Conservation (phyloP, 2,113 vertebrate species). For the Lethenteron camtschaticum region DNA sequence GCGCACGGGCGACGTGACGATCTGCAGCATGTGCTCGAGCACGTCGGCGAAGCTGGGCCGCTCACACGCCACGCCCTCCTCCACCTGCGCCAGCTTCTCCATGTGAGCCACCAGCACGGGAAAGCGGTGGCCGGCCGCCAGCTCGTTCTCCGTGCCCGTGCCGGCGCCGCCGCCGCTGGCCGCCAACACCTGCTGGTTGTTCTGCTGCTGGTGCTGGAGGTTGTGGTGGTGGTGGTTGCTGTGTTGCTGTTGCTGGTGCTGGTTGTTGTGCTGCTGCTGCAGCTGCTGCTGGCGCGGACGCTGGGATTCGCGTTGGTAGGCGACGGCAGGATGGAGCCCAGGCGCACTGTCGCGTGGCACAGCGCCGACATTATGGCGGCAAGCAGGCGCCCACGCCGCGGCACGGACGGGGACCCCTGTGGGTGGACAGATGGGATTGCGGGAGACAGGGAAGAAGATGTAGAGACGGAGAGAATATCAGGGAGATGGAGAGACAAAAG, state of each 20-base stretch:
- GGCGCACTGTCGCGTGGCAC: conserved; percentile 78
- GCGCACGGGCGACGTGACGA: conserved; percentile 78
- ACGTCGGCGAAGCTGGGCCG: conserved; percentile 83
- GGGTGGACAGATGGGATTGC: conserved; percentile 1
- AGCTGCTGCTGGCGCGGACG: conserved; percentile 83
- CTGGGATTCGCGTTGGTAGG: conserved; percentile 75
- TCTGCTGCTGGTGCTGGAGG: too few relatives aligned
- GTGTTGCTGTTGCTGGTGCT: too few relatives aligned
- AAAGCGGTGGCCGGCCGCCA: conserved; percentile 73
- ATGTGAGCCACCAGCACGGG: conserved; percentile 84
- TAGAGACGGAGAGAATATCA: neutral
- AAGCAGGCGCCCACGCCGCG: conserved; percentile 74
- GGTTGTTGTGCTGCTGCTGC: neutral
- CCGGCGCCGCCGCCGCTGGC: too few relatives aligned
- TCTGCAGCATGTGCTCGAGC: conserved; percentile 90
- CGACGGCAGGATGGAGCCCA: conserved; percentile 91
- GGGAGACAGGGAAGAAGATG: neutral
- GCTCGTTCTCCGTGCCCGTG: conserved; percentile 79
- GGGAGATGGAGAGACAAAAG: neutral
- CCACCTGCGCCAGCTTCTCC: conserved; percentile 91
- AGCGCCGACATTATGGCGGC: conserved; percentile 95
- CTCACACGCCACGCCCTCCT: neutral
- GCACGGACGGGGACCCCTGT: conserved; percentile 89
- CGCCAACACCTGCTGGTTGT: too few relatives aligned
- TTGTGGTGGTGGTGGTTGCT: too few relatives aligned